phyloP scores from a whole-genome alignment of 2,113 vertebrate genomes.

The Hippolais icterina region DNA sequence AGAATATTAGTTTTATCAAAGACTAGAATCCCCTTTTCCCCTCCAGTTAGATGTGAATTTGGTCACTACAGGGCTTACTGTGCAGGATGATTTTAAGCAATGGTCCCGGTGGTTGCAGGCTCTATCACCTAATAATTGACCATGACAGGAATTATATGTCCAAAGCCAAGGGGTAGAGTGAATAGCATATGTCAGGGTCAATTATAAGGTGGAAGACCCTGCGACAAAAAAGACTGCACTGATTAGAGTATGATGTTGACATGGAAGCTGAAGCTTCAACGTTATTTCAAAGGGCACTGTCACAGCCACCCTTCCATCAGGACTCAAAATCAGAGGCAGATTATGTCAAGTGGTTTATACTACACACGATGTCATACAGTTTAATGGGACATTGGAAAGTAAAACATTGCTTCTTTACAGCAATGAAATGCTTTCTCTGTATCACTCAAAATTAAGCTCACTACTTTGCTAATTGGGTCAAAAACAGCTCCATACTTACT shows the following conservation, averaged over 20 bases:
- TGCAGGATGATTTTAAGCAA: slow-evolving; percentile 48
- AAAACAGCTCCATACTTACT: not conserved
- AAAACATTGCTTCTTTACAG: not conserved
- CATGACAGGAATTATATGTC: slow-evolving; percentile 68
- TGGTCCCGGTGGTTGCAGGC: slow-evolving; percentile 49
- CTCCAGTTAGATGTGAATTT: slow-evolving; percentile 54
- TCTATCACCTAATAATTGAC: slow-evolving; percentile 69
- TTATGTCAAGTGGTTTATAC: slow-evolving; percentile 13
- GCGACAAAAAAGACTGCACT: slow-evolving; percentile 64
- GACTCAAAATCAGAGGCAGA: slow-evolving; percentile 33
- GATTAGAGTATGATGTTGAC: slow-evolving; percentile 68
- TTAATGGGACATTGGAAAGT: not conserved
- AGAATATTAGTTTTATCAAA: slow-evolving; percentile 59
- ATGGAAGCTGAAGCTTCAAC: slow-evolving; percentile 43
- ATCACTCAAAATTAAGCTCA: not conserved
- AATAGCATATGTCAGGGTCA: slow-evolving; percentile 72
- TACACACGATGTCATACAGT: not conserved
- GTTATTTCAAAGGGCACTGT: slow-evolving; percentile 59
- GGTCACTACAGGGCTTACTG: slow-evolving; percentile 46
- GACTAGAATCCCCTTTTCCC: not conserved
- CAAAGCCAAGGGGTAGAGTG: slow-evolving; percentile 62
- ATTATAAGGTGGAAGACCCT: slow-evolving; percentile 69
- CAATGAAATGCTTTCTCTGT: not conserved
- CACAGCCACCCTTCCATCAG: slow-evolving; percentile 18
- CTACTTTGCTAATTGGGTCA: slow-evolving; percentile 15